Evolutionary conservation across 2,888 invertebrate species (phyloP), one percentile per base, ranked within the genome.

Genomic region (Thalpophila matura): DNA sequence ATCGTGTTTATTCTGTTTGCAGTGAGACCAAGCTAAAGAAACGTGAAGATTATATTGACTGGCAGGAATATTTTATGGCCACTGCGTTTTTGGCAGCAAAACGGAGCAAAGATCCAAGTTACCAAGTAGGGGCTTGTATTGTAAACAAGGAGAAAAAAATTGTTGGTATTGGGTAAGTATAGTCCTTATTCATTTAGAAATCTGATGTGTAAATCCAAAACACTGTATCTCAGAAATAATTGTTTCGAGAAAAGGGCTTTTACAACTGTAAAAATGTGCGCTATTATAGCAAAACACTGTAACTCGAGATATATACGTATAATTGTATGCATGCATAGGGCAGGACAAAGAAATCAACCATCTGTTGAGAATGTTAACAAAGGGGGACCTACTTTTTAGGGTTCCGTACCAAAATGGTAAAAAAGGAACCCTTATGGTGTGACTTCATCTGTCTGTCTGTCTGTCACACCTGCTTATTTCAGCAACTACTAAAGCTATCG

Each of bases 21-120:
- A 71, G 61, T 53, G 51, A 38, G 7, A 54, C 68, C 3, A 53
- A 45, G 37, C 60, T 43, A 2, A 73, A 51, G 42, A 69, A 61
- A 60, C 70, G 75, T 7, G 97, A 97, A 89, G 96, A 96, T 69
- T 98, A 97, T 82, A 88, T 99, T 27, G 96, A 96, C 37, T 99
- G 99, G 99, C 95, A 97, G 62, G 99, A 99, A 75, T 99, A 99
- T 91, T 99, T 99, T 86, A 99, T 99, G 99, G 97, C 98, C 0
- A 96, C 97, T 7, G 99, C 99, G 2, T 96, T 99, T 84, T 94
- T 99, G 24, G 97, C 99, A 1, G 98, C 99, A 0, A 97, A 98
- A 94, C 95, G 99, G 56, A 99, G 99, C 86, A 99, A 99, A 93
- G 99, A 99, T 94, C 99, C 99, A 0, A 95, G 94, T 53, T 97